Percentiles rank a stretch among this genome's conserved stretches.
Evolutionary conservation across 2,888 invertebrate species (phyloP).

Genomic region (Euspilapteryx auroguttella): DNA sequence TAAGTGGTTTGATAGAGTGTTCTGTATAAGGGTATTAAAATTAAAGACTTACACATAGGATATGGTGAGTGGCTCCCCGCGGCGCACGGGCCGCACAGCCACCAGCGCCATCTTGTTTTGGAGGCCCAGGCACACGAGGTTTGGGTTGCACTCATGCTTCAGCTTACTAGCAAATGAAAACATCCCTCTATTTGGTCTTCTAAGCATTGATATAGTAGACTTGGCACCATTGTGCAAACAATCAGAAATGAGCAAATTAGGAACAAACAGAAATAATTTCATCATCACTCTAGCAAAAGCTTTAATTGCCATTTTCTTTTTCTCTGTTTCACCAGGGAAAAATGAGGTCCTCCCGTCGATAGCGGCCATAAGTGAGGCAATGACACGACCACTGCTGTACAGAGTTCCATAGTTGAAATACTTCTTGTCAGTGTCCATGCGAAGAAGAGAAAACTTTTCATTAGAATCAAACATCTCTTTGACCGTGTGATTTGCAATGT

Average conservation of each 20-base stretch:
- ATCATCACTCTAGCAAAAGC: conserved; percentile 2
- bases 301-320: neutral
- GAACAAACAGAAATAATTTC: neutral
- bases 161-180: conserved; percentile 7
- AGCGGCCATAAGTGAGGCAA: neutral
- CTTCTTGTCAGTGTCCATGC: conserved; percentile 1
- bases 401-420: neutral
- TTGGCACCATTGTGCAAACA: neutral
- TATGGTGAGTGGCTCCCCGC: too few relatives aligned
- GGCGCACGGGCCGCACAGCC: too few relatives aligned
- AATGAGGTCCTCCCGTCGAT: neutral
- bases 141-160: conserved; percentile 6
- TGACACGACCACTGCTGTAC: neutral
- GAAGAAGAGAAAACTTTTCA: conserved; percentile 4
- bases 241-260: neutral
- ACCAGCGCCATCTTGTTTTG: conserved; percentile 5
- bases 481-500: conserved; percentile 1
- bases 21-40: too few relatives aligned
- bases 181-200: conserved; percentile 2
- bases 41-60: too few relatives aligned
- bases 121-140: conserved; percentile 4
- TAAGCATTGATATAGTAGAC: neutral
- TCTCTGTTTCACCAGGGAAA: neutral
- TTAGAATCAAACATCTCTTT: conserved; percentile 5
- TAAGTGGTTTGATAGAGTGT: too few relatives aligned